Base-by-base conservation (phyloP, 2,113 vertebrate species). In the Siniperca chuatsi region DNA sequence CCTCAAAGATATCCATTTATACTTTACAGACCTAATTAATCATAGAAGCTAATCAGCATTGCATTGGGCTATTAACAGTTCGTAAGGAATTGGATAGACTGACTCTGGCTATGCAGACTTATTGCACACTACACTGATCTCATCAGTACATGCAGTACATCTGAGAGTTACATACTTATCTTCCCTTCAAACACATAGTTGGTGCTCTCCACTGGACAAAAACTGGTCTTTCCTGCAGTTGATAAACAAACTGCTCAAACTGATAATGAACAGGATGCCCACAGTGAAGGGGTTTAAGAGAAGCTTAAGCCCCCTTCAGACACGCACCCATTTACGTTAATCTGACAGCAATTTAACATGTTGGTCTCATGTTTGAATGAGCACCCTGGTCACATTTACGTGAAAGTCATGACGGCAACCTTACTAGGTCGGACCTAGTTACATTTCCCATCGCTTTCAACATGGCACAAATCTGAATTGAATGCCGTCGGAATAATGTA, bases 1-100 rank as follows among this genome's bases (percentile, higher is more conserved):
- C 25, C 44, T 79, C 40, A 35, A 67, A 61, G 37, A 50, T 7
- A 72, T 52, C 7, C 15, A 25, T 72, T 25, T 29, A 9, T 42
- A 62, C 71, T 44, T 52, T 44, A 25, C 46, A 80, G 44, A 40
- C 16, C 46, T 66, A 61, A 78, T 81, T 57, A 78, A 29, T 64
- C 58, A 52, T 12, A 61, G 29, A 46, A 48, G 35, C 21, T 66
- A 20, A 78, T 64, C 33, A 9, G 64, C 4, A 18, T 60, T 35
- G 42, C 37, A 16, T 50, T 33, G 4, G 52, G n/a, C 42, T 33
- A 33, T 54, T 35, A 37, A 13, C 15, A 15, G 20, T 71, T 46
- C 13, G 64, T 23, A 35, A n/a, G 42, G 35, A 37, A 33, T 0
- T 48, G 25, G 6, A 55, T 50, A 12, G 21, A 33, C 37, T 46